These are phyloP conservation scores for Andrena trimmerana DNA, from an alignment of 2,888 invertebrate species.

Conservation along the genomic window DNA sequence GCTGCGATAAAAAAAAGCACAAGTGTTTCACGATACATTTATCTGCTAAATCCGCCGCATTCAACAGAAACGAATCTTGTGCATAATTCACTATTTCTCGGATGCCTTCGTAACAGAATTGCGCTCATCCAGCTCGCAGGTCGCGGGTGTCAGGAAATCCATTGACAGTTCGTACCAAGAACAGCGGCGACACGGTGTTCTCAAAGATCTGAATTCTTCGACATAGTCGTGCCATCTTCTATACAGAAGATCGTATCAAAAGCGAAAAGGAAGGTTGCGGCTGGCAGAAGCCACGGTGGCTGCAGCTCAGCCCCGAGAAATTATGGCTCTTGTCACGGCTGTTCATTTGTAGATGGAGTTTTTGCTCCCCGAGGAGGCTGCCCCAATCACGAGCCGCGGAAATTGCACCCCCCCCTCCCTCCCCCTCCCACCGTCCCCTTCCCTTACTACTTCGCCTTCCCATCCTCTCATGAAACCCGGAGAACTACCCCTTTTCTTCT, in stretches of 20 bases:
- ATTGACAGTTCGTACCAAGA: background rate
- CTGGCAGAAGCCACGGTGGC: constrained; percentile 78
- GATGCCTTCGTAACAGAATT: background rate
- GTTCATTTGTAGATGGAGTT: constrained; percentile 91
- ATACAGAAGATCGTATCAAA: constrained; percentile 71
- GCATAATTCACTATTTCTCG: too few species aligned
- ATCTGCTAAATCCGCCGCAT: too few species aligned
- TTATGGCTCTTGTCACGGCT: constrained; percentile 90
- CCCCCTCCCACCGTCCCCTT: constrained; percentile 75
- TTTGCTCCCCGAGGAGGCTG: constrained; percentile 88
- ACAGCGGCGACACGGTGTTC: background rate
- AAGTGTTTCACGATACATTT: too few species aligned
- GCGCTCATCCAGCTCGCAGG: background rate
- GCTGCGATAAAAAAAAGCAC: too few species aligned
- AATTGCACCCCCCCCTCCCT: constrained; percentile 86
- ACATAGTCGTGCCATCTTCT: constrained; percentile 55
- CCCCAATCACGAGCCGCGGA: constrained; percentile 90
- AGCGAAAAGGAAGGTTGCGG: constrained; percentile 77
- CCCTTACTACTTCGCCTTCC: constrained; percentile 74
- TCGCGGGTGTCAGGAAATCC: background rate
- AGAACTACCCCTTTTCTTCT: constrained; percentile 76
- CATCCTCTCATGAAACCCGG: constrained; percentile 67
- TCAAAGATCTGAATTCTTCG: constrained; percentile 56
- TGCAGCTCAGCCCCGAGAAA: constrained; percentile 86
- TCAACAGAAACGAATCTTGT: too few species aligned